These are phyloP conservation scores for Spodoptera littoralis DNA, from an alignment of 2,888 invertebrate species.

Conservation along the genomic window DNA sequence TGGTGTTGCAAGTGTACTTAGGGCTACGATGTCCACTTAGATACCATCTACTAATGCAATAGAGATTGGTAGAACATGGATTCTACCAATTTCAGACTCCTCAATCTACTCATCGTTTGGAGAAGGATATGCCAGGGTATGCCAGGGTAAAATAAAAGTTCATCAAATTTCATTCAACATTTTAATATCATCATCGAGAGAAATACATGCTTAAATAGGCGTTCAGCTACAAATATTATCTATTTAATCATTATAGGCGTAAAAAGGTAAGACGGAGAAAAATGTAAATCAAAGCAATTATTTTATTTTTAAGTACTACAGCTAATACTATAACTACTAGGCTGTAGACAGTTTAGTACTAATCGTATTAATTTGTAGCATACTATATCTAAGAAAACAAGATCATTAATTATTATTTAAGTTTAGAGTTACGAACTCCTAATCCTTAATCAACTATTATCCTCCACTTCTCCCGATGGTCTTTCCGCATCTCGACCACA, in stretches of 20 bases:
- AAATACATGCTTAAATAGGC: conserved; percentile 44
- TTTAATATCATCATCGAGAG: conserved; percentile 59
- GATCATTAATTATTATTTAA: conserved; percentile 6
- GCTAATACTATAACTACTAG: conserved; percentile 2
- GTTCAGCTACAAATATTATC: conserved; percentile 35
- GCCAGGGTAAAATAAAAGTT: conserved; percentile 8
- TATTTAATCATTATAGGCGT: conserved; percentile 9
- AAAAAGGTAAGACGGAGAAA: conserved; percentile 11
- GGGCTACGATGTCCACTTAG: too few species aligned
- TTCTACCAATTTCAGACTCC: too few species aligned
- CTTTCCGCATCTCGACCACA: neutral
- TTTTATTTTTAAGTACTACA: conserved; percentile 4
- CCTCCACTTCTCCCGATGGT: conserved; percentile 36
- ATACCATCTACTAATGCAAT: too few species aligned
- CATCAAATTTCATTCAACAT: conserved; percentile 32
- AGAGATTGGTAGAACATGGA: too few species aligned
- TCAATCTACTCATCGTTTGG: too few species aligned
- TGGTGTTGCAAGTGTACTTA: too few species aligned
- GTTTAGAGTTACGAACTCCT: conserved; percentile 14
- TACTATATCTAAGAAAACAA: conserved; percentile 13
- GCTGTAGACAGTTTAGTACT: too few species aligned
- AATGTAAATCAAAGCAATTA: conserved; percentile 23
- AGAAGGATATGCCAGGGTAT: neutral
- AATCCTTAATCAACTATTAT: conserved; percentile 6
- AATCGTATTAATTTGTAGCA: neutral